Evolutionary conservation across 2,797 vertebrate species (phyloP).

Genomic region (Coluber constrictor): DNA sequence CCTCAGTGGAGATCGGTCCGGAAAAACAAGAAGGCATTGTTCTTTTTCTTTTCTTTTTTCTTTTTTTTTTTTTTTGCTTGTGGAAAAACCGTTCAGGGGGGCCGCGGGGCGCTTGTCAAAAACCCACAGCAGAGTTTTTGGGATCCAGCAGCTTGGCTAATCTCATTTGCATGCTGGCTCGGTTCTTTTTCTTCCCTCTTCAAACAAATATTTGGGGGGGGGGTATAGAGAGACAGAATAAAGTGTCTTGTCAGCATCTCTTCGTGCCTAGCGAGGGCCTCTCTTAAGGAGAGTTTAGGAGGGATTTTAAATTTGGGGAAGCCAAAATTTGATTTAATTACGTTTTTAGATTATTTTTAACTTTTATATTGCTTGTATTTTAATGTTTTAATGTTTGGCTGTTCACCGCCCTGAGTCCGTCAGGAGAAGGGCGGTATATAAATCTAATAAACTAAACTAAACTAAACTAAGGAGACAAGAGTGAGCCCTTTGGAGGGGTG

Average conservation of each 20-base stretch:
- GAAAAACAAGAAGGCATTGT: constrained; percentile 64
- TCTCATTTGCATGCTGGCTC: background rate
- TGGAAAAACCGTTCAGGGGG: constrained; percentile 15
- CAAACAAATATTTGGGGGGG: background rate
- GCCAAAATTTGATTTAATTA: no score
- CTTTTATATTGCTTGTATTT: no score
- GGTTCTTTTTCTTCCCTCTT: background rate
- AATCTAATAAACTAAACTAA: no score
- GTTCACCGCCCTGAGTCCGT: no score
- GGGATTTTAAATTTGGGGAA: no score
- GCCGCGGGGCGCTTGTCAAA: background rate
- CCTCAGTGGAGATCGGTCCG: constrained; percentile 45
- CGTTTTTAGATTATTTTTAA: no score
- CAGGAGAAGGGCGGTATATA: no score
- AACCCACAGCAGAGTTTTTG: background rate
- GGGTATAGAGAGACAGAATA: no score
- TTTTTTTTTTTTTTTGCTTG: background rate
- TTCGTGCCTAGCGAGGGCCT: background rate
- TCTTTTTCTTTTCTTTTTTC: constrained; percentile 34
- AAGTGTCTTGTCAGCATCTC: background rate
- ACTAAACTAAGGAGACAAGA: background rate
- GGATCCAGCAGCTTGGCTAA: no score
- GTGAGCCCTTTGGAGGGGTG: background rate
- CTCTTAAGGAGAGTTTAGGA: no score
- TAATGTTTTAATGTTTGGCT: no score